Evolutionary conservation across 2,113 vertebrate genomes (phyloP).

Genomic region (Rhea americana): DNA sequence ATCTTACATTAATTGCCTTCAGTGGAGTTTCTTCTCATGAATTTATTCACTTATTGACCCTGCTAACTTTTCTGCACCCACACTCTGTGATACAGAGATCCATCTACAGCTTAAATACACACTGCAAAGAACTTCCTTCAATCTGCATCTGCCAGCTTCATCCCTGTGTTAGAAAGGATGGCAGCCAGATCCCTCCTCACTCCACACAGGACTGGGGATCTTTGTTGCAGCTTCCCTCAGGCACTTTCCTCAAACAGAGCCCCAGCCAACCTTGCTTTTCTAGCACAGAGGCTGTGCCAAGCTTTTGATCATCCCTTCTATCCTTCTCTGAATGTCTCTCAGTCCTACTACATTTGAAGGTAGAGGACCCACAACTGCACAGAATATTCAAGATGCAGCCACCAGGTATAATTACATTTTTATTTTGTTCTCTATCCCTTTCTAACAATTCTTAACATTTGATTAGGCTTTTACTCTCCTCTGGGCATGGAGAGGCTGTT

Average conservation of each 20-base stretch:
- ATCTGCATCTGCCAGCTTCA: not conserved
- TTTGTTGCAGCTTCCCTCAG: not conserved
- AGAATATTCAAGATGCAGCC: not conserved
- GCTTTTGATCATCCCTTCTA: not conserved
- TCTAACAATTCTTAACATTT: not conserved
- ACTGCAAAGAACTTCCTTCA: not conserved
- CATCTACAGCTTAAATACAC: too few species aligned
- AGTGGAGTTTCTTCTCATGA: not conserved
- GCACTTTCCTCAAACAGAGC: not conserved
- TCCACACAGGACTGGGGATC: not conserved
- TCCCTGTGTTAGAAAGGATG: fast-evolving
- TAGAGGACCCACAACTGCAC: not conserved
- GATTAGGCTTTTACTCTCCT: not conserved
- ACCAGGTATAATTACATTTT: not conserved
- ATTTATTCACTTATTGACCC: not conserved
- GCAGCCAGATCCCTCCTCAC: not conserved
- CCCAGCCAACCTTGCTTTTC: not conserved
- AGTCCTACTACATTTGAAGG: not conserved
- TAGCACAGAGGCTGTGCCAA: not conserved
- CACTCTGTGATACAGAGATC: not conserved
- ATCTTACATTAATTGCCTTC: fast-evolving
- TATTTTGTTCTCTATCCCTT: not conserved
- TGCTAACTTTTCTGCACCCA: not conserved
- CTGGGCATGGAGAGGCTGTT: not conserved
- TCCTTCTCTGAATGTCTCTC: not conserved